Base-by-base conservation (phyloP, 35 echinoderm and acorn worm species). In the Hemicentrotus pulcherrimus region DNA sequence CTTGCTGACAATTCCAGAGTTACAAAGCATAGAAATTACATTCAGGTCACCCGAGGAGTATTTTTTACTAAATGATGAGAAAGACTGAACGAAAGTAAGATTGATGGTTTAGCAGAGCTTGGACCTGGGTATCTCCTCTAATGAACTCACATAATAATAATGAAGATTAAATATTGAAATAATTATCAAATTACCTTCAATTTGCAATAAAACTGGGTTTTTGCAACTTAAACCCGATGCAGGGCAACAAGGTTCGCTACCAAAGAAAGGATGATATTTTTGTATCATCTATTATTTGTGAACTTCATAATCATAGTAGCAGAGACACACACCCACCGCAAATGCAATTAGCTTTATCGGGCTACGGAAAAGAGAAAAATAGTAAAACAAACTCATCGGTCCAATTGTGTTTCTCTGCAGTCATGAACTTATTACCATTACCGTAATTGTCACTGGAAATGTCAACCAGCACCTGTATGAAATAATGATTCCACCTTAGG, bases 401-500 rank as follows among this genome's bases (percentile, higher is more conserved):
- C 22, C 65, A 78, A 78, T 78, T 78, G 65, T 78, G 65, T 78
- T 78, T 78, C 65, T 22, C 5, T 22, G 65, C 65, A 78, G 65
- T n/a, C 65, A 78, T 78, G 65, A 78, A 78, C 65, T 78, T 78
- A 78, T 78, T 28, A 78, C 65, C 65, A 78, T 78, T 78, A 78
- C 6, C 65, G 65, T 78, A 78, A 78, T 78, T 78, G 65, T 78
- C 65, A 78, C 6, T 78, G 19, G 65, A 78, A 78, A 78, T 78
- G 65, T 78, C 65, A 78, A 28, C 19, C 22, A 78, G 65, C 65
- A 78, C 65, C 65, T 78, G 65, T 78, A 78, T 78, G 65, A 78
- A 78, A 78, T 78, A 78, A 78, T 78, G 65, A 78, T 78, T 78
- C 22, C 28, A n/a, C 65, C 65, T 78, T 78, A 28, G 65, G 65